Percentiles rank a stretch among this genome's conserved stretches.
Evolutionary conservation across 2,113 vertebrate genomes (phyloP).

Genomic region (Periophthalmodon schlosseri): DNA sequence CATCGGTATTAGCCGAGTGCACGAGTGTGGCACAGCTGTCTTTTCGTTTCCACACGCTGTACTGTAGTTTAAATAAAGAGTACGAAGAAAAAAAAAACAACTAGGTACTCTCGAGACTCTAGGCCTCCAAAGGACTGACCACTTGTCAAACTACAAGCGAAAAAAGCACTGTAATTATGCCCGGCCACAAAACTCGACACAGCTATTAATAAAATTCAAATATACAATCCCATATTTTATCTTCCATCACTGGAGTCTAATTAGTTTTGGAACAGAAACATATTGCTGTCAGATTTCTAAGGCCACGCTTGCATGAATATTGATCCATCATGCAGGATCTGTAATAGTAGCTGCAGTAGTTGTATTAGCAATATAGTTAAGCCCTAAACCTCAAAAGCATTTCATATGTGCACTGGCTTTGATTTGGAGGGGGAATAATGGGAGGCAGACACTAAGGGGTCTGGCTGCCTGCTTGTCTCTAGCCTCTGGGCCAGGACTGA

Average conservation of each 20-base stretch:
- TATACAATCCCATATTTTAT: conserved; percentile 35
- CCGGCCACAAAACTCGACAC: conserved; percentile 38
- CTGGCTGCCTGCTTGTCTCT: conserved; percentile 65
- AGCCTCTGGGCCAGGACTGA: conserved; percentile 56
- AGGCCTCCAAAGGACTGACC: conserved; percentile 57
- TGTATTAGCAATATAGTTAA: conserved; percentile 56
- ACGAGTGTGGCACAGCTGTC: conserved; percentile 52
- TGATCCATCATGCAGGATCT: conserved; percentile 54
- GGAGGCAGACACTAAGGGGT: conserved; percentile 73
- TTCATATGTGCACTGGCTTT: conserved; percentile 75
- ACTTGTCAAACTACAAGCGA: conserved; percentile 63
- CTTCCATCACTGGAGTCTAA: conserved; percentile 11
- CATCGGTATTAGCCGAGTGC: conserved; percentile 47
- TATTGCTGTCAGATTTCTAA: conserved; percentile 8
- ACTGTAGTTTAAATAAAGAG: conserved; percentile 66
- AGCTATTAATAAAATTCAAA: conserved; percentile 60
- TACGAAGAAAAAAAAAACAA: conserved; percentile 18
- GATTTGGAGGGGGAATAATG: conserved; percentile 71
- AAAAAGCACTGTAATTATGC: conserved; percentile 43
- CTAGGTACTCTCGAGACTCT: conserved; percentile 34
- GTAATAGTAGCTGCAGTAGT: conserved; percentile 74
- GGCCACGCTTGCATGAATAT: conserved; percentile 40
- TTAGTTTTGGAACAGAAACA: conserved; percentile 35
- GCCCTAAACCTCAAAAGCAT: conserved; percentile 72
- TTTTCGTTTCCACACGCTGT: conserved; percentile 51